A percentile compares a stretch with the other conserved stretches of the same genome.
phyloP scores from a whole-genome alignment of 2,113 vertebrate species.

The Chamaetylas fuelleborni region DNA sequence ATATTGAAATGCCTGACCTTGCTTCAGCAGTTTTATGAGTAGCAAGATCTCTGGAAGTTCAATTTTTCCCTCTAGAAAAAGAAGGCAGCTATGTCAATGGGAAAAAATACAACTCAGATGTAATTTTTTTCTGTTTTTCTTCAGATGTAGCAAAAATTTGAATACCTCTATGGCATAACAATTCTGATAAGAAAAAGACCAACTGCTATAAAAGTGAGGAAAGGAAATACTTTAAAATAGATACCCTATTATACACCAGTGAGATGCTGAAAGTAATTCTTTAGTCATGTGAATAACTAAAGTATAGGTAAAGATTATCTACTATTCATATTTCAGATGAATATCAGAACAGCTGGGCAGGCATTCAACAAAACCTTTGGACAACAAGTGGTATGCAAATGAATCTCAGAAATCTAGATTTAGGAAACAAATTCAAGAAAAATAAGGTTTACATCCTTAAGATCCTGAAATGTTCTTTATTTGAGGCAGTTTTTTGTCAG shows the following conservation, averaged over 20 bases:
- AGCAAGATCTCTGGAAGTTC: conserved; percentile 30
- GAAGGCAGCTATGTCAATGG: background rate
- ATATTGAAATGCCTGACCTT: conserved; percentile 51
- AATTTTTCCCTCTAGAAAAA: background rate
- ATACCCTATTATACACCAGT: background rate
- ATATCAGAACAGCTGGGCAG: background rate
- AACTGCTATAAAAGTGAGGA: background rate
- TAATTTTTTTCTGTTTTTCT: background rate
- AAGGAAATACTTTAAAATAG: background rate
- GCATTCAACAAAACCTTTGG: background rate
- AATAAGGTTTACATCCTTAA: background rate
- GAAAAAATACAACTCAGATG: background rate
- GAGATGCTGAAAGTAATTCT: background rate
- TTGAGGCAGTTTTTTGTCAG: background rate
- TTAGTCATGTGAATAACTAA: background rate
- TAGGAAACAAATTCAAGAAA: background rate
- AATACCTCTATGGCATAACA: background rate
- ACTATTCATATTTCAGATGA: background rate
- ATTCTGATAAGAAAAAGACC: background rate
- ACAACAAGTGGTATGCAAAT: background rate
- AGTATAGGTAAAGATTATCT: background rate
- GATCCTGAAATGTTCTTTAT: background rate
- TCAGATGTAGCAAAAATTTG: background rate
- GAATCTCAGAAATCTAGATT: background rate
- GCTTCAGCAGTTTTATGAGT: conserved; percentile 68